These are phyloP conservation scores for Sebastes steindachneri DNA, from an alignment of 2,797 vertebrate genomes.

Conservation along the genomic window DNA sequence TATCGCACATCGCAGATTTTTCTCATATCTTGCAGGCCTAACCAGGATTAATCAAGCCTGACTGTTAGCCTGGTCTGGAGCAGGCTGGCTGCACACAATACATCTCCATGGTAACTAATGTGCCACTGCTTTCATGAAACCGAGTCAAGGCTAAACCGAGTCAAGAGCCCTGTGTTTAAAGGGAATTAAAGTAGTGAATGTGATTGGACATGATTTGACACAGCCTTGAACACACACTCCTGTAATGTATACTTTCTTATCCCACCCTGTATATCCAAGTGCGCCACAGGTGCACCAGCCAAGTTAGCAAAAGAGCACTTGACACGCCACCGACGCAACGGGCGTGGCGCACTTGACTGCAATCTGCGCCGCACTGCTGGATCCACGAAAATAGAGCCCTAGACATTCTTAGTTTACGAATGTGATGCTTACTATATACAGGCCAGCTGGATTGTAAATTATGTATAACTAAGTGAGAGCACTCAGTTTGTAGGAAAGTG, in stretches of 20 bases:
- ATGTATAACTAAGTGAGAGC: neutral
- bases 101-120: neutral
- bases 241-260: no score
- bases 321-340: neutral
- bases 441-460: neutral
- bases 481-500: neutral
- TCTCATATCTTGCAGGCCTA: accelerated
- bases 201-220: neutral
- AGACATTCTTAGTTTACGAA: neutral
- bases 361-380: neutral
- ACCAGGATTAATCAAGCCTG: no score
- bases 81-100: no score
- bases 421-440: neutral
- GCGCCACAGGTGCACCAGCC: neutral
- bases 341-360: neutral
- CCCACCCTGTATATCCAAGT: neutral
- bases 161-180: no score
- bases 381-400: neutral
- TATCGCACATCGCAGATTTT: no score
- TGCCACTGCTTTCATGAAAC: neutral
- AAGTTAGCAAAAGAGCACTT: neutral
- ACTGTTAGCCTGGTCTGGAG: no score
- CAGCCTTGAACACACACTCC: no score
- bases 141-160: neutral
- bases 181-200: neutral